Evolutionary conservation across 2,113 vertebrate genomes (phyloP).

Genomic region (Circaetus cinerascens): DNA sequence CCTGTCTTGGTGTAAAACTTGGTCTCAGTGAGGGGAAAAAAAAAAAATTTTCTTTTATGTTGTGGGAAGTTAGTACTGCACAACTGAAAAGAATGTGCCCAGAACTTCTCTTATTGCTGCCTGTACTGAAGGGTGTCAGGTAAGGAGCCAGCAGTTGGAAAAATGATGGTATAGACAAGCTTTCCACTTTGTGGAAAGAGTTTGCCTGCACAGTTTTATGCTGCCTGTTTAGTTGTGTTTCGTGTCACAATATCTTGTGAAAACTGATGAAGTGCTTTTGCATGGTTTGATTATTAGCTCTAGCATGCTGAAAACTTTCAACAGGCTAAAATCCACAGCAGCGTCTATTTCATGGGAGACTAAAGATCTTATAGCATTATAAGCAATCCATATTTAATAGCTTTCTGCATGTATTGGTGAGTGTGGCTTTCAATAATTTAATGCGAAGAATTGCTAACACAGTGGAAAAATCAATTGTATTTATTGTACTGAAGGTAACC

Average conservation of each 20-base stretch:
- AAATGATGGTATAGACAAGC: not conserved
- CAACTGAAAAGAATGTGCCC: not conserved
- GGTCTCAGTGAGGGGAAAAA: not conserved
- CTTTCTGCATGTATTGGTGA: not conserved
- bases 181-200: not conserved
- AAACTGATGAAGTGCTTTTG: not conserved
- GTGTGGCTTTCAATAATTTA: not conserved
- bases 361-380: not conserved
- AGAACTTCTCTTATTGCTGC: not conserved
- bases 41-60: not conserved
- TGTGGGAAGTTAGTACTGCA: not conserved
- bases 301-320: not conserved
- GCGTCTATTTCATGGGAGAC: not conserved
- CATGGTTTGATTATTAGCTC: not conserved
- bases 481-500: not conserved
- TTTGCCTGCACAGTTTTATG: not conserved
- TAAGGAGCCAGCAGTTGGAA: not conserved
- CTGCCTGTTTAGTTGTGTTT: not conserved
- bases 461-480: not conserved
- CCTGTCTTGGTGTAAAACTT: not conserved
- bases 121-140: not conserved
- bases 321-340: not conserved
- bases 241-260: not conserved
- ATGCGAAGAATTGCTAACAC: not conserved
- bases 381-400: not conserved